phyloP scores from a whole-genome alignment of 2,797 vertebrate species.

The Columba guinea region DNA sequence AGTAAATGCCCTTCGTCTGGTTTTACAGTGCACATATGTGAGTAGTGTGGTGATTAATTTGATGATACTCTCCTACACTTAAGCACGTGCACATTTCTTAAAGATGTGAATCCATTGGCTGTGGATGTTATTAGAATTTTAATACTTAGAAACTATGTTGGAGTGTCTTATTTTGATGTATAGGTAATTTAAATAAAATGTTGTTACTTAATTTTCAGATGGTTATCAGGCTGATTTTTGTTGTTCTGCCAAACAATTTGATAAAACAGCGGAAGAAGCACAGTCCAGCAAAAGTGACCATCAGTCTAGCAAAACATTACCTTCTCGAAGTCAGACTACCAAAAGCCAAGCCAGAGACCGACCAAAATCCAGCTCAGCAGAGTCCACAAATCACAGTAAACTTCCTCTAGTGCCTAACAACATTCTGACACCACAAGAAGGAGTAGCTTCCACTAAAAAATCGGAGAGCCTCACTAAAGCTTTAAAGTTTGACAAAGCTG shows the following conservation, averaged over 20 bases:
- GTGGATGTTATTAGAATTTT: background rate
- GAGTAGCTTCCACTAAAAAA: slow-evolving; percentile 71
- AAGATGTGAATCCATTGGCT: background rate
- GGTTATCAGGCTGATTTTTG: slow-evolving; percentile 95
- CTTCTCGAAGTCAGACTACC: slow-evolving; percentile 60
- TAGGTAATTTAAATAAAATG: background rate
- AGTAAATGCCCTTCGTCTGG: background rate
- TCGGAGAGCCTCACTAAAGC: slow-evolving; percentile 73
- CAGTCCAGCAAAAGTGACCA: slow-evolving; percentile 66
- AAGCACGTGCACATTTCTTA: background rate
- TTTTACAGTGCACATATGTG: background rate
- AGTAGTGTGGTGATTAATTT: background rate
- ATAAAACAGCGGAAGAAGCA: slow-evolving; percentile 68
- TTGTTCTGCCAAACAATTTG: slow-evolving; percentile 85
- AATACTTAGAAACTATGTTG: background rate
- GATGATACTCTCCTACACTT: background rate
- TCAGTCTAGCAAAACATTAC: slow-evolving; percentile 60
- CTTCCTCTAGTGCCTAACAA: slow-evolving; percentile 83
- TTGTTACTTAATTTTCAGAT: slow-evolving; percentile 79
- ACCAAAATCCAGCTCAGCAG: slow-evolving; percentile 67
- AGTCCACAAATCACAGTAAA: slow-evolving; percentile 72
- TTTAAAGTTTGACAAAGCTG: slow-evolving; percentile 74
- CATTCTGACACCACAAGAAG: slow-evolving; percentile 74
- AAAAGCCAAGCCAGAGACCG: slow-evolving; percentile 74
- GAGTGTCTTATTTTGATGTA: background rate